Base-by-base conservation (phyloP, 2,113 vertebrate genomes). In the Malurus cyaneus region DNA sequence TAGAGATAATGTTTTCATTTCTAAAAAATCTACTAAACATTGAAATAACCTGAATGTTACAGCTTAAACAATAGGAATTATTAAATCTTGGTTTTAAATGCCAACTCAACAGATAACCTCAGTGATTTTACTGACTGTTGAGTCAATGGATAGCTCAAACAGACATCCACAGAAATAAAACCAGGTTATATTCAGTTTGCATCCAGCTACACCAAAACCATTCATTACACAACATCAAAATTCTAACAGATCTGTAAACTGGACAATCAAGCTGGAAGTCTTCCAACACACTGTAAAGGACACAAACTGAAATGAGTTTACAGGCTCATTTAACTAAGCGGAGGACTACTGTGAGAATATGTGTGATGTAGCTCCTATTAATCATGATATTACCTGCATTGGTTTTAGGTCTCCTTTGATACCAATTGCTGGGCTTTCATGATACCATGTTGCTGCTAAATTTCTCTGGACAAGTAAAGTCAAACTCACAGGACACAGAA, bases 341-440 rank as follows among this genome's bases (percentile, higher is more conserved):
- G 49, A 79, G 12, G 23, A 31, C 4, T 31, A 53, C 13, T 65
- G 21, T 57, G 25, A 86, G 34, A 66, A 61, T 7, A 77, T 1
- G 6, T 3, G 0, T 32, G 15, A 56, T 11, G 9, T 8, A 79
- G 36, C 8, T 50, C 31, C 28, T 14, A 54, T 23, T 61, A 70
- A 24, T 14, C 16, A 49, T 10, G 21, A 0, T 52, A 70, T 82
- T 97, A 99, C 99, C 98, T 98, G 98, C 99, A 99, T 99, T 54
- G 99, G 98, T 78, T 99, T 99, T 36, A 99, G 96, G 87, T 99
- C 98, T 96, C 98, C 99, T 94, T 98, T 96, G 31, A 99, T 96
- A 82, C 98, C 97, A 82, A 99, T 95, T 12, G 98, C 97, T 47
- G 99, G 98, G 91, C 98, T 98, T 71, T 98, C 93, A 42, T 97